Evolutionary conservation across 2,888 invertebrate species (phyloP).

Genomic region (Cremastinae sp.): DNA sequence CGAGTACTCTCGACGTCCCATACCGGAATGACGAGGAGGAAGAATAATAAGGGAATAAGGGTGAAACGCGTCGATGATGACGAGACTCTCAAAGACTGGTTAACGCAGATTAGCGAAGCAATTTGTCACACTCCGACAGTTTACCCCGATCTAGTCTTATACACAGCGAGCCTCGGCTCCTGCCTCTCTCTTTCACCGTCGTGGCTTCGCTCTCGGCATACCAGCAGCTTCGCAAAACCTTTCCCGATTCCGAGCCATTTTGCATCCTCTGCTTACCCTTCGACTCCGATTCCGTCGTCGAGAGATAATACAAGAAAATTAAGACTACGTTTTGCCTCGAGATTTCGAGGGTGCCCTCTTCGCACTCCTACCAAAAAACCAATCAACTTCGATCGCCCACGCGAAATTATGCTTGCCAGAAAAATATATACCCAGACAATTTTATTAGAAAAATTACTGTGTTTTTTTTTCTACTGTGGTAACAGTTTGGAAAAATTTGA

Average conservation of each 20-base stretch:
- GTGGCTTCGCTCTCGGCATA: slow-evolving; percentile 49
- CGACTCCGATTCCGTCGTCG: slow-evolving; percentile 61
- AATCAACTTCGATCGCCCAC: slow-evolving; percentile 43
- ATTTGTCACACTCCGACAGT: slow-evolving; percentile 79
- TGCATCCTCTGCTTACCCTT: slow-evolving; percentile 62
- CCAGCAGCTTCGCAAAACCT: slow-evolving; percentile 38
- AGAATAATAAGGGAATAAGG: slow-evolving; percentile 25
- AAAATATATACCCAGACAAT: no score
- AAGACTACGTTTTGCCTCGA: slow-evolving; percentile 52
- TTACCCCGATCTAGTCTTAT: slow-evolving; percentile 66
- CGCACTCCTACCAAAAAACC: slow-evolving; percentile 46
- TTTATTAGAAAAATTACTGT: no score
- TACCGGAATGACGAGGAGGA: slow-evolving; percentile 67
- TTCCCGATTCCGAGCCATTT: slow-evolving; percentile 59
- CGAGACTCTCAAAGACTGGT: slow-evolving; percentile 76
- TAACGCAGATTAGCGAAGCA: slow-evolving; percentile 79
- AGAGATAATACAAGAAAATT: slow-evolving; percentile 53
- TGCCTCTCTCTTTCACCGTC: slow-evolving; percentile 36
- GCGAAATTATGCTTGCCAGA: no score
- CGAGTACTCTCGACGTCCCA: slow-evolving; percentile 67
- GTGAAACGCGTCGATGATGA: slow-evolving; percentile 69
- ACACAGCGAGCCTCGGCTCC: slow-evolving; percentile 48
- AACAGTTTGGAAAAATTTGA: no score
- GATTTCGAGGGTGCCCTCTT: slow-evolving; percentile 6
- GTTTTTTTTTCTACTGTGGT: no score